These are phyloP conservation scores for Halcyon malimbica DNA, from an alignment of 2,113 vertebrate species.

Conservation along the genomic window DNA sequence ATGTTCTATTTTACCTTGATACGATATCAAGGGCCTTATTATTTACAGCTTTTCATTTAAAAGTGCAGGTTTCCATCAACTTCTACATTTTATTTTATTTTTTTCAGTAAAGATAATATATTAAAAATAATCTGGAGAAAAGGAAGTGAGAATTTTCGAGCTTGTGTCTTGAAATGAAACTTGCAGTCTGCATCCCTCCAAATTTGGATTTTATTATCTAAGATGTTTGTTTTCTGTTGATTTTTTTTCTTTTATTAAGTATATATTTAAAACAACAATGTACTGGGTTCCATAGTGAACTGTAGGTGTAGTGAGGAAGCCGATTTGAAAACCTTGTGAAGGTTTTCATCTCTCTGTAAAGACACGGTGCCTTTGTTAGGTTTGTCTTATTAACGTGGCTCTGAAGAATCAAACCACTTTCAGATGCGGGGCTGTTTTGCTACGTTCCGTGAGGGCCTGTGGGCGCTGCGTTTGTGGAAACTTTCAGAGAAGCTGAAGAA, in stretches of 20 bases:
- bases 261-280: background rate
- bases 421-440: background rate
- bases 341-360: background rate
- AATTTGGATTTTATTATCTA: background rate
- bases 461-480: background rate
- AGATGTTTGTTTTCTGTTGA: background rate
- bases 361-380: background rate
- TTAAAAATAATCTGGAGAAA: background rate
- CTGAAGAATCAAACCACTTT: background rate
- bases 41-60: background rate
- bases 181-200: background rate
- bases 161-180: background rate
- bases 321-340: background rate
- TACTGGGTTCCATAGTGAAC: background rate
- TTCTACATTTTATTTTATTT: background rate
- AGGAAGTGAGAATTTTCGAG: background rate
- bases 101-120: background rate
- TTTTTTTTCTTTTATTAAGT: background rate
- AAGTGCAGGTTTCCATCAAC: background rate
- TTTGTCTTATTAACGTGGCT: background rate
- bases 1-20: background rate
- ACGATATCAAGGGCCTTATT: background rate
- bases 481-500: background rate
- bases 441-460: background rate
- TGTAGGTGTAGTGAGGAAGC: background rate